Percentiles rank a stretch among this genome's conserved stretches.
Conservation (phyloP, 2,888 invertebrate genomes). For the Octonoba sinensis region DNA sequence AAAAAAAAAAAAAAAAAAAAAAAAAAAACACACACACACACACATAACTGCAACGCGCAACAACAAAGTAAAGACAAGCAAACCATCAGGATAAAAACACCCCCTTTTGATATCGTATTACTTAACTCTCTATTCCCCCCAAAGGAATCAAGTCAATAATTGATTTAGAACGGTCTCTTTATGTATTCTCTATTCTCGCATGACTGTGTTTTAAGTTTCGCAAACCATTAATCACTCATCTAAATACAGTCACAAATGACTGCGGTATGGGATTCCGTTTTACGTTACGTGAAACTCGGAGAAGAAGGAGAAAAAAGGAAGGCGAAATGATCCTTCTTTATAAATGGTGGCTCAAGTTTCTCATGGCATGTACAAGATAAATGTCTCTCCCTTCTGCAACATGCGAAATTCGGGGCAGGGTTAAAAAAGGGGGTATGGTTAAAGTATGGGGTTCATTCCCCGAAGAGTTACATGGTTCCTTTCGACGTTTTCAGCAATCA, state of each 20-base stretch:
- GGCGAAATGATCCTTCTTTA: conserved; percentile 14
- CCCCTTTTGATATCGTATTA: too few relatives aligned
- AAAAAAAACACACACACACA: too few relatives aligned
- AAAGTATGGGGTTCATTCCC: background rate
- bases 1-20: too few relatives aligned
- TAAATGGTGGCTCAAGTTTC: conserved; percentile 24
- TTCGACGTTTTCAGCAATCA: background rate
- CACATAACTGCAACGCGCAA: too few relatives aligned
- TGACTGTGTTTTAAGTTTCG: conserved; percentile 18
- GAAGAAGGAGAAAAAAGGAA: conserved; percentile 8
- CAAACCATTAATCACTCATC: conserved; percentile 38
- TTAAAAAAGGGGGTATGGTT: background rate
- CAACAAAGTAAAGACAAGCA: too few relatives aligned
- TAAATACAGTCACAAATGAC: conserved; percentile 34
- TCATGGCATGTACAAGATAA: conserved; percentile 22
- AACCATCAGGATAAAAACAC: too few relatives aligned
- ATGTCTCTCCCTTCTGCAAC: conserved; percentile 10
- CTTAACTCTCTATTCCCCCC: background rate
- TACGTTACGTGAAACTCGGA: conserved; percentile 2
- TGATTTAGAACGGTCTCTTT: conserved; percentile 34
- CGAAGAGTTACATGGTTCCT: background rate
- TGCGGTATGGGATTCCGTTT: conserved; percentile 14
- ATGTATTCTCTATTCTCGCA: conserved; percentile 10
- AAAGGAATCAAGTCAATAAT: conserved; percentile 20
- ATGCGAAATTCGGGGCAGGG: conserved; percentile 5